phyloP scores from a whole-genome alignment of 2,888 invertebrate species.

The Hypolimnas misippus region DNA sequence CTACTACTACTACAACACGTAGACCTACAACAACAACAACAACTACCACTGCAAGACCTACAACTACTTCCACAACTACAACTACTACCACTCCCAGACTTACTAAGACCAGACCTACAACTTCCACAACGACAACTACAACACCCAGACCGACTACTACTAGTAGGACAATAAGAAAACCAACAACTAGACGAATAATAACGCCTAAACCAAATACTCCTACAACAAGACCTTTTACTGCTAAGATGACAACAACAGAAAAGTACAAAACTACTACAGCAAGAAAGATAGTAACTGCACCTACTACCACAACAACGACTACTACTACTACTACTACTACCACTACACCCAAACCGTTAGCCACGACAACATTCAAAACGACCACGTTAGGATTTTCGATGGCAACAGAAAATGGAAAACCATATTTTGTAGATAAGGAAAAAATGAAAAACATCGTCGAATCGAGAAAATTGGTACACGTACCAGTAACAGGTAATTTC shows the following conservation, averaged over 20 bases:
- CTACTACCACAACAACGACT: conserved; percentile 18
- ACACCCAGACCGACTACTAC: background rate
- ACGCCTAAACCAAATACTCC: background rate
- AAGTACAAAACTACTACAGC: conserved; percentile 27
- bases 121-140: conserved; percentile 32
- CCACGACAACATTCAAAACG: conserved; percentile 27
- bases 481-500: conserved; percentile 33
- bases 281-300: conserved; percentile 22
- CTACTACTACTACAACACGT: conserved; percentile 42
- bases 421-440: conserved; percentile 42
- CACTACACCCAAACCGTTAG: conserved; percentile 19
- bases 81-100: conserved; percentile 27
- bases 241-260: no score
- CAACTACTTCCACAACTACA: conserved; percentile 34
- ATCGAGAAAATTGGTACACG: conserved; percentile 25
- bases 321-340: conserved; percentile 20
- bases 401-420: conserved; percentile 43
- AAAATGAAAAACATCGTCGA: conserved; percentile 43
- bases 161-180: background rate
- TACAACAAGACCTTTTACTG: background rate
- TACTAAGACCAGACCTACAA: conserved; percentile 27
- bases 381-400: conserved; percentile 36
- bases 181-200: background rate
- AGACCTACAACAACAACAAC: conserved; percentile 40
- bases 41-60: conserved; percentile 34